A percentile compares a stretch with the other conserved stretches of the same genome.
phyloP scores from a whole-genome alignment of 1,140 invertebrate species.

The Zaprionus kolodkinae region DNA sequence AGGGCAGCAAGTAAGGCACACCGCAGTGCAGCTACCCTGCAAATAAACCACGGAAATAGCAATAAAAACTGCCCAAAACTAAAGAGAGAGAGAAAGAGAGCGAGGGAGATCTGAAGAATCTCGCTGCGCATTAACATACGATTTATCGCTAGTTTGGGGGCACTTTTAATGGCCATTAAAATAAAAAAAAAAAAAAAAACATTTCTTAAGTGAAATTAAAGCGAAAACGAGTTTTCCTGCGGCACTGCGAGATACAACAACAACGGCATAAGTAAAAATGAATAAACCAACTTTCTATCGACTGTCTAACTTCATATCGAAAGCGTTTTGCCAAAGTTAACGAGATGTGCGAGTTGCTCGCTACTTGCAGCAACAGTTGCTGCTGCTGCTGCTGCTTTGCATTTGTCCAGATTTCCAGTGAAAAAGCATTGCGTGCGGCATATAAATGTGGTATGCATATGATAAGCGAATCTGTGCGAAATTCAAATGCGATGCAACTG shows the following conservation, averaged over 20 bases:
- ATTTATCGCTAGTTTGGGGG: slow-evolving; percentile 20
- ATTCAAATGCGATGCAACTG: slow-evolving; percentile 64
- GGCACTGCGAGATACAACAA: neutral
- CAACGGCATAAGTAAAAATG: neutral
- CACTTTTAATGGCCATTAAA: slow-evolving; percentile 7
- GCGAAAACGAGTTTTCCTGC: slow-evolving; percentile 11
- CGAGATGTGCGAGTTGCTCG: slow-evolving; percentile 8
- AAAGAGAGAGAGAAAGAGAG: neutral
- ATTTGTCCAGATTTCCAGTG: slow-evolving; percentile 69
- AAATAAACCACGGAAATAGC: neutral
- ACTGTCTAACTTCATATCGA: slow-evolving; percentile 1
- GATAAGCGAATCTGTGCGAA: slow-evolving; percentile 47
- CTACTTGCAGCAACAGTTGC: neutral
- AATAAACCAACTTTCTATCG: slow-evolving; percentile 11
- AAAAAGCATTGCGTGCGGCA: slow-evolving; percentile 74
- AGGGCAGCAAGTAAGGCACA: neutral
- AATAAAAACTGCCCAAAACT: neutral
- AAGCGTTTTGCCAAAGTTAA: slow-evolving; percentile 7
- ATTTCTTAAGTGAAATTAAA: slow-evolving; percentile 28
- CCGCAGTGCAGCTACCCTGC: slow-evolving; percentile 18
- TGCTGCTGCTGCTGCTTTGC: slow-evolving; percentile 47
- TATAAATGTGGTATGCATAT: slow-evolving; percentile 59
- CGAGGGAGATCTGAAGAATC: neutral
- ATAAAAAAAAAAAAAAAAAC: too few species aligned
- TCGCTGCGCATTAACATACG: slow-evolving; percentile 5